Conservation (phyloP, 2,797 vertebrate species). For the Sphenodon punctatus region DNA sequence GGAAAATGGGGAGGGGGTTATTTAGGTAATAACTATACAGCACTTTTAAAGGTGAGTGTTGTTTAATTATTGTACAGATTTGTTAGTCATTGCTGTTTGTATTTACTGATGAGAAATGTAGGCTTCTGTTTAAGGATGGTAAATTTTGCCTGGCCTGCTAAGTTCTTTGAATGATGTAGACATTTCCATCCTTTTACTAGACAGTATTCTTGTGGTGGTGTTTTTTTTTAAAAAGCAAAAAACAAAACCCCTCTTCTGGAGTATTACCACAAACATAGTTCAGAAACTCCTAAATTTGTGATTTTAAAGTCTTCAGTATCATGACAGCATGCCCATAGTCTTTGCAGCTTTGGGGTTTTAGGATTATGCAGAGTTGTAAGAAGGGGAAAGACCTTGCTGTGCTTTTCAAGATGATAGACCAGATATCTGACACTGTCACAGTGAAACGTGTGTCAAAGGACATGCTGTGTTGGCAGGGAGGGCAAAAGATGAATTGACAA, state of each 20-base stretch:
- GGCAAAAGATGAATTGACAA: background rate
- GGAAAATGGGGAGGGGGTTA: background rate
- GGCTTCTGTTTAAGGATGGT: no score
- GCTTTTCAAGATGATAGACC: background rate
- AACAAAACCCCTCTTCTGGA: no score
- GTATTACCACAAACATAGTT: background rate
- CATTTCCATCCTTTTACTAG: background rate
- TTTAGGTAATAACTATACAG: background rate
- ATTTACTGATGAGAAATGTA: no score
- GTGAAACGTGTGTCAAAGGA: background rate
- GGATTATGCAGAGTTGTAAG: no score
- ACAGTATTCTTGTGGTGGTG: no score
- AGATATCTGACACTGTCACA: background rate
- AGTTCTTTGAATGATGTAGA: background rate
- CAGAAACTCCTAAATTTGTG: background rate
- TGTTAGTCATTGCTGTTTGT: no score
- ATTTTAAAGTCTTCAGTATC: background rate
- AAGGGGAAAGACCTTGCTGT: background rate
- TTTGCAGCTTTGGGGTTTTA: no score
- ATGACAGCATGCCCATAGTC: no score
- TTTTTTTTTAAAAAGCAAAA: no score
- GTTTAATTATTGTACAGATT: no score
- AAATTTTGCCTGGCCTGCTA: background rate
- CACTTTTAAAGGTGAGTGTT: no score
- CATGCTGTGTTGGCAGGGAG: background rate